Percentiles rank a stretch among this genome's conserved stretches.
phyloP scores from a whole-genome alignment of 1,140 invertebrate species.

The Drosophila jambulina region DNA sequence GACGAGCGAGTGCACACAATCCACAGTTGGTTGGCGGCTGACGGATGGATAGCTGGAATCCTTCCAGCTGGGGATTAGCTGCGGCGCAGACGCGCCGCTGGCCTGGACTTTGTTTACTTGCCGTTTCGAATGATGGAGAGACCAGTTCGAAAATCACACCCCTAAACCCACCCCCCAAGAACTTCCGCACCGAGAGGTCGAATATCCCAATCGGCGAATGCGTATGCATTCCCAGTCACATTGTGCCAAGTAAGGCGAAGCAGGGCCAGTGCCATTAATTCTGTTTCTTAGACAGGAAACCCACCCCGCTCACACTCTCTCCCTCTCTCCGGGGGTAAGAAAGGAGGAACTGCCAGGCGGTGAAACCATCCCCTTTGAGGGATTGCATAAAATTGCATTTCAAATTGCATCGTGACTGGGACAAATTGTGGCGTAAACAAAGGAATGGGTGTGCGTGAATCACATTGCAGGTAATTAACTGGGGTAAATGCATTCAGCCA shows the following conservation, averaged over 20 bases:
- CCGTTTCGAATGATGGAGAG: conserved; percentile 53
- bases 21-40: conserved; percentile 75
- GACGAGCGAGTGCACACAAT: conserved; percentile 41
- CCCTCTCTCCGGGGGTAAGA: not conserved
- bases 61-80: conserved; percentile 45
- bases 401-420: conserved; percentile 76
- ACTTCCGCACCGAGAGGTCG: conserved; percentile 13
- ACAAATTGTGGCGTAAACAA: conserved; percentile 65
- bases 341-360: conserved; percentile 16
- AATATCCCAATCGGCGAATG: conserved; percentile 50
- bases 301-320: not conserved
- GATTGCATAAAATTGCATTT: conserved; percentile 78
- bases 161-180: conserved; percentile 28
- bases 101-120: conserved; percentile 79
- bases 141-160: conserved; percentile 54
- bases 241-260: conserved; percentile 63
- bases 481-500: conserved; percentile 14
- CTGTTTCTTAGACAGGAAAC: conserved; percentile 36
- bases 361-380: conserved; percentile 41
- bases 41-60: conserved; percentile 2
- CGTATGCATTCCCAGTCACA: conserved; percentile 67
- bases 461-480: conserved; percentile 63
- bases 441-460: conserved; percentile 54
- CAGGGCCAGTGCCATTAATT: conserved; percentile 45
- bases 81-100: conserved; percentile 45